Base-by-base conservation (phyloP, 2,797 vertebrate species). In the Staurois parvus region DNA sequence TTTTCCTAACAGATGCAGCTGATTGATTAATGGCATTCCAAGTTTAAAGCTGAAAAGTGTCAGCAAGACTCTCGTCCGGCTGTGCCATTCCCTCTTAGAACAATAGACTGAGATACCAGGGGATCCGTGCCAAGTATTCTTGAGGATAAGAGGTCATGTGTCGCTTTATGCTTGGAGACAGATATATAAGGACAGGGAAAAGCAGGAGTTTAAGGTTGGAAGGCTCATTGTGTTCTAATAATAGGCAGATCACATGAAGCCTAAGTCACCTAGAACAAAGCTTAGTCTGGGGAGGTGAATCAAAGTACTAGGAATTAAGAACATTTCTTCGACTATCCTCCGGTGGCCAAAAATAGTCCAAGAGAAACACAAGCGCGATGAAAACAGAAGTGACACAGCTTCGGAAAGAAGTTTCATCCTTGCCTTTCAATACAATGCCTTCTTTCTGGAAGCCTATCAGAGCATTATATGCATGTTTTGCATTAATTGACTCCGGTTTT, bases 341-440 rank as follows among this genome's bases (percentile, higher is more conserved):
- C 89, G 87, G 89, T 90, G 91, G 88, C 90, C 89, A 94, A 94
- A 95, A 95, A 95, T 92, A 95, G 92, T 91, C 90, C 59, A 85
- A 90, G 95, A 93, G 93, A 94, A 94, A 94, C 95, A 93, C 93
- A 94, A 91, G 92, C 93, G 94, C 95, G 95, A 94, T 93, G 96
- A 95, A 93, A 95, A 93, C 93, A 92, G 91, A 94, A 94, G 94
- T 90, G 94, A 91, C 92, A 94, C 92, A 92, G 94, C 92, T 95
- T 79, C 88, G 91, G 91, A 94, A 94, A 94, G 92, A 92, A 94
- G 74, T 21, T 12, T 72, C 42, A 13, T 45, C 42, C 42, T 45
- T 45, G 73, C 24, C 45, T 95, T 95, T 95, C 94, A 95, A 95
- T 95, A 94, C 86, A 90, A 95, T 94, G 87, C 93, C 95, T 95